Percentiles rank a stretch among this genome's conserved stretches.
These are phyloP conservation scores for Belgica antarctica DNA, from an alignment of 2,888 invertebrate genomes.

Conservation along the genomic window DNA sequence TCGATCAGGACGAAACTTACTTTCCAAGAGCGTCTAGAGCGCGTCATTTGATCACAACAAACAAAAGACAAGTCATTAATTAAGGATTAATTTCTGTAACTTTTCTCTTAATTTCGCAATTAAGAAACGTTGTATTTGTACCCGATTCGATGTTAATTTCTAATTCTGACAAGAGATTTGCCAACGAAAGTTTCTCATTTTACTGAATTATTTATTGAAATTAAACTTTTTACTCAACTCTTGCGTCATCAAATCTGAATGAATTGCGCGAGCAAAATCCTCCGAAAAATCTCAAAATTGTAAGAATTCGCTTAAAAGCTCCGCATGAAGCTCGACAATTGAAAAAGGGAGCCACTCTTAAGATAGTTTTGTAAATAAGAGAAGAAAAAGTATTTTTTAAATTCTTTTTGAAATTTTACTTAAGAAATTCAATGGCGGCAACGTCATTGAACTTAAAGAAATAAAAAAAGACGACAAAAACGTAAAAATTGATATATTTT, in stretches of 20 bases:
- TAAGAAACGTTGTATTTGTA: slow-evolving; percentile 3
- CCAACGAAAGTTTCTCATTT: neutral
- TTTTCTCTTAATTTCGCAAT: slow-evolving; percentile 8
- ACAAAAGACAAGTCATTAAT: slow-evolving; percentile 42
- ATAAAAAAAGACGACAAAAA: neutral
- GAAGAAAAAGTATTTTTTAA: slow-evolving; percentile 25
- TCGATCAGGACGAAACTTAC: neutral
- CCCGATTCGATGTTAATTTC: neutral
- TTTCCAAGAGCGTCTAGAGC: neutral
- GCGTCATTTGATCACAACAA: neutral
- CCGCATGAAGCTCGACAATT: too few relatives aligned
- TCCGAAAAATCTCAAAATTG: too few relatives aligned
- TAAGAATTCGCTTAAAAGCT: too few relatives aligned
- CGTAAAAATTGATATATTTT: slow-evolving; percentile 20
- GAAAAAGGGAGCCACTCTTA: neutral
- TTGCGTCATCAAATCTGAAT: too few relatives aligned
- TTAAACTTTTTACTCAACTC: neutral
- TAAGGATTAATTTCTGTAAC: slow-evolving; percentile 32
- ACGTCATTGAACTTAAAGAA: slow-evolving; percentile 1
- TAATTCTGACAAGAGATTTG: neutral
- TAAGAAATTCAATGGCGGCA: neutral
- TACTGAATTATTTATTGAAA: neutral
- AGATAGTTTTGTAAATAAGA: slow-evolving; percentile 8
- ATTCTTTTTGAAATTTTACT: slow-evolving; percentile 14
- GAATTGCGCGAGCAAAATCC: too few relatives aligned